phyloP scores from a whole-genome alignment of 1,140 invertebrate species.

The Steinernema feltiae region DNA sequence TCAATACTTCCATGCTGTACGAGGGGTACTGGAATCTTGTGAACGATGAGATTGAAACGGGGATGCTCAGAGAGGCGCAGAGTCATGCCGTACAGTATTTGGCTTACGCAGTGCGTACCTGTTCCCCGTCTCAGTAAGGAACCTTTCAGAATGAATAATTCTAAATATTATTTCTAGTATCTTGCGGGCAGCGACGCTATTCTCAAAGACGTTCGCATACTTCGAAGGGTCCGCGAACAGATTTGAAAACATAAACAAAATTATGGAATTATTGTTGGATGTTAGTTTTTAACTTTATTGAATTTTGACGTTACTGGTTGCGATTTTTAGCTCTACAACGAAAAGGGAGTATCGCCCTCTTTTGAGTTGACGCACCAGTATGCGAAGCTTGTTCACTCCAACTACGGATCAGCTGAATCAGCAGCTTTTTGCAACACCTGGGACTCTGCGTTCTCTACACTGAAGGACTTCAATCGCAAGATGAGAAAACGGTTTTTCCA shows the following conservation, averaged over 20 bases:
- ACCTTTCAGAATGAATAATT: not conserved
- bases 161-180: not conserved
- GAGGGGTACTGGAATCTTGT: not conserved
- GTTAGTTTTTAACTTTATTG: not conserved
- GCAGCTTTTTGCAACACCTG: not conserved
- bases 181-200: not conserved
- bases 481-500: not conserved
- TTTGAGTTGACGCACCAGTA: not conserved
- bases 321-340: not conserved
- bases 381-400: not conserved
- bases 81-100: not conserved
- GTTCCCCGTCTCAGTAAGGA: not conserved
- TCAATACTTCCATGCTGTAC: not conserved
- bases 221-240: slow-evolving; percentile 15
- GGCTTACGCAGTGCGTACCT: not conserved
- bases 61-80: not conserved
- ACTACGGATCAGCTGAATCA: not conserved
- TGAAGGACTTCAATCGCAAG: not conserved
- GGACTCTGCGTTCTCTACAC: not conserved
- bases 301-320: not conserved
- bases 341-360: not conserved
- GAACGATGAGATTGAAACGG: not conserved
- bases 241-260: not conserved
- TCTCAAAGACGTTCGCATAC: slow-evolving; percentile 22
- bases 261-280: not conserved